Percentiles rank a stretch among this genome's conserved stretches.
Conservation (phyloP, 2,113 vertebrate genomes). For the Elachura formosa region DNA sequence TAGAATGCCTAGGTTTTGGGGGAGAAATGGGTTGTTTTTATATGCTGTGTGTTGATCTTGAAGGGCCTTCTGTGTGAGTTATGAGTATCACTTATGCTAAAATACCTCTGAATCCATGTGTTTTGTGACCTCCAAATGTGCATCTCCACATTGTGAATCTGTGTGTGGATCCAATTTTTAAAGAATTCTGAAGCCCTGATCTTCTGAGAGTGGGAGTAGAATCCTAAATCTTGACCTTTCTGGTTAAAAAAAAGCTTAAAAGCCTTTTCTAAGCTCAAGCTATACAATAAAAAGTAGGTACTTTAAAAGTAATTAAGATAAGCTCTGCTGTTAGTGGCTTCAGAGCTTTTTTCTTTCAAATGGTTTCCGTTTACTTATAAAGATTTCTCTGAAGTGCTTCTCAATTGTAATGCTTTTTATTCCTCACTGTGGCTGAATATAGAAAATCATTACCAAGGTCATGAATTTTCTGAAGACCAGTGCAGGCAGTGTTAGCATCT, state of each 20-base stretch:
- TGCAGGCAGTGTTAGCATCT: conserved; percentile 35
- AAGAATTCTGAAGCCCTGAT: background rate
- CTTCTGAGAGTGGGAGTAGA: background rate
- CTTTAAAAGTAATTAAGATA: conserved; percentile 50
- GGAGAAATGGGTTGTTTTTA: background rate
- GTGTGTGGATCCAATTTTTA: background rate
- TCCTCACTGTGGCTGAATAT: conserved; percentile 19
- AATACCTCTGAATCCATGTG: background rate
- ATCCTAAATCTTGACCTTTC: background rate
- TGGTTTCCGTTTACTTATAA: conserved; percentile 28
- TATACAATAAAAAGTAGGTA: background rate
- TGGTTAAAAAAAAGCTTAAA: background rate
- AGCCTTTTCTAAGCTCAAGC: background rate
- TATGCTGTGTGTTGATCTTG: background rate
- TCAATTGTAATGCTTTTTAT: conserved; percentile 37
- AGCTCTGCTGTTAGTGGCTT: conserved; percentile 20
- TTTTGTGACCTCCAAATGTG: background rate
- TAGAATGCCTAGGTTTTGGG: background rate
- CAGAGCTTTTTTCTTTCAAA: background rate
- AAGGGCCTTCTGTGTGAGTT: background rate
- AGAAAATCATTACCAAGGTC: conserved; percentile 53
- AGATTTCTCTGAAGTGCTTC: conserved; percentile 39
- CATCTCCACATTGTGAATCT: background rate
- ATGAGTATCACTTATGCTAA: background rate
- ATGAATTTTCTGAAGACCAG: conserved; percentile 48